Percentiles rank a stretch among this genome's conserved stretches.
These are phyloP conservation scores for Homarus gammarus DNA, from an alignment of 2,888 invertebrate genomes.

Conservation along the genomic window DNA sequence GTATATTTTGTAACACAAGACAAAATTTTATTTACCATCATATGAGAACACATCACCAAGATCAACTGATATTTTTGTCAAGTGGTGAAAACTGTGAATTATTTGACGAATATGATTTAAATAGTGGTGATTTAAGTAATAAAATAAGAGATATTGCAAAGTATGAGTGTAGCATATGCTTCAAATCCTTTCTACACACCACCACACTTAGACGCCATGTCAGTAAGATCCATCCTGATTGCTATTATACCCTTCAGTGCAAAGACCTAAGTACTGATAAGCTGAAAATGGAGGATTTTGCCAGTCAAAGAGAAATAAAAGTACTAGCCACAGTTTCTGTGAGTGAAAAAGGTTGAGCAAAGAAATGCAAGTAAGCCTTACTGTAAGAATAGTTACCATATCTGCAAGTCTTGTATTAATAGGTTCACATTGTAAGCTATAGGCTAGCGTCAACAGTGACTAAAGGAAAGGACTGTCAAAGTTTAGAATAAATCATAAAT, in stretches of 20 bases:
- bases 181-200: not conserved
- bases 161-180: constrained; percentile 48
- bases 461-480: no score
- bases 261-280: not conserved
- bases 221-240: constrained; percentile 19
- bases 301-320: constrained; percentile 6
- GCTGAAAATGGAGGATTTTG: constrained; percentile 27
- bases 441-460: no score
- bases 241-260: constrained; percentile 32
- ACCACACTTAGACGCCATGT: constrained; percentile 28
- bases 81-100: not conserved
- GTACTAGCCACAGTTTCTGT: constrained; percentile 9
- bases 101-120: constrained; percentile 24
- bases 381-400: not conserved
- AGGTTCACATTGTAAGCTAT: no score
- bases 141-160: no score
- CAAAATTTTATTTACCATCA: constrained; percentile 47
- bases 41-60: constrained; percentile 42
- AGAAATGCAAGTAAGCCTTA: not conserved
- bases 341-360: not conserved
- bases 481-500: no score
- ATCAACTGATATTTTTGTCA: constrained; percentile 29
- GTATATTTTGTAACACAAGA: constrained; percentile 36
- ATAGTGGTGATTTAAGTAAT: not conserved
- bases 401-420: not conserved